Percentiles rank a stretch among this genome's conserved stretches.
These are phyloP conservation scores for Macrochelys suwanniensis DNA, from an alignment of 2,797 vertebrate genomes.

Conservation along the genomic window DNA sequence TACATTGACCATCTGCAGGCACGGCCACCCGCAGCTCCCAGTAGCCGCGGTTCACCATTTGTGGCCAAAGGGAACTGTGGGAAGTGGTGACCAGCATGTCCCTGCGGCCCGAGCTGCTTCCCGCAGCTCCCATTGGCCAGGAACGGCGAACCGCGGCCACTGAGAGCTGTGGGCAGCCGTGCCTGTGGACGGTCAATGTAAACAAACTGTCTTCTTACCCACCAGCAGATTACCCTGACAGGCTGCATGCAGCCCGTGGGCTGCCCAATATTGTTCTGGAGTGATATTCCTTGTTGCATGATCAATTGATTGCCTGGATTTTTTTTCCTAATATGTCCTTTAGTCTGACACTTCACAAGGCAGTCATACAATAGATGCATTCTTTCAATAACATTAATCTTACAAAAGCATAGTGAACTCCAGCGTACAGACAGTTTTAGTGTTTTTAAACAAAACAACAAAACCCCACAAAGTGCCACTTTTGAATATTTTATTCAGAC, in stretches of 20 bases:
- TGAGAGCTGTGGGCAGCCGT: too few species aligned
- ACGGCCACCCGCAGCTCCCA: too few species aligned
- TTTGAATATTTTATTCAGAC: neutral
- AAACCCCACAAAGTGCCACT: neutral
- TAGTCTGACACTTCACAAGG: neutral
- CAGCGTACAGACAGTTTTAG: neutral
- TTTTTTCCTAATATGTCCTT: neutral
- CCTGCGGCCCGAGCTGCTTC: too few species aligned
- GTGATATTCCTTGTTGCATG: neutral
- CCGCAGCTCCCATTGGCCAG: too few species aligned
- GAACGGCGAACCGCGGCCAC: too few species aligned
- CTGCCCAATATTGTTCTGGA: neutral
- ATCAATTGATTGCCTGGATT: neutral
- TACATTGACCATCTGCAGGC: too few species aligned
- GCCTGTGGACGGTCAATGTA: too few species aligned
- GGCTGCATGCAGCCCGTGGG: too few species aligned
- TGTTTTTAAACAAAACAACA: neutral
- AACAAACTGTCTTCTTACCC: too few species aligned
- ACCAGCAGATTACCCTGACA: too few species aligned
- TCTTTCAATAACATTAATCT: neutral
- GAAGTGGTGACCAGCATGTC: too few species aligned
- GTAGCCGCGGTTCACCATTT: rapidly evolving
- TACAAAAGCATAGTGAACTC: neutral
- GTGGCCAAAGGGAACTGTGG: too few species aligned
- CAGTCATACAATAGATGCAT: neutral